Evolutionary conservation across 1,140 invertebrate species (phyloP).

Genomic region (Solenopsis fugax): DNA sequence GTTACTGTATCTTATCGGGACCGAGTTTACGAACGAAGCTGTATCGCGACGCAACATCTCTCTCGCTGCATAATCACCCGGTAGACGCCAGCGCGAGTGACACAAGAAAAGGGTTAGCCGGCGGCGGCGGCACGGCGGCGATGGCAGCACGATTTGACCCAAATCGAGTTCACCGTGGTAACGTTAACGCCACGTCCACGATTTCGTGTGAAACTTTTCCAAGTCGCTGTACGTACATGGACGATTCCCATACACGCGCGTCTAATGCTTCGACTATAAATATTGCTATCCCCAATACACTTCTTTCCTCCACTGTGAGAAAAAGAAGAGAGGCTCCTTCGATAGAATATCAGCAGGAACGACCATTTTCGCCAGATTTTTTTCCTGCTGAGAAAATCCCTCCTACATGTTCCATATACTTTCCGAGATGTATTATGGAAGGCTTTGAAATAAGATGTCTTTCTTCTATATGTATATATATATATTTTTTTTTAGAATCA

Average conservation of each 20-base stretch:
- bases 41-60: slow-evolving; percentile 33
- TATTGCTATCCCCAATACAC: slow-evolving; percentile 67
- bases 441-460: slow-evolving; percentile 21
- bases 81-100: slow-evolving; percentile 50
- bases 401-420: slow-evolving; percentile 49
- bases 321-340: slow-evolving; percentile 63
- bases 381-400: slow-evolving; percentile 46
- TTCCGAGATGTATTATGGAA: slow-evolving; percentile 33
- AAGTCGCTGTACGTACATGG: slow-evolving; percentile 56
- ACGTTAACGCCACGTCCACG: slow-evolving; percentile 53
- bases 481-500: background rate
- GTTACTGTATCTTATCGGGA: slow-evolving; percentile 43
- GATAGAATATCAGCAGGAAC: slow-evolving; percentile 60
- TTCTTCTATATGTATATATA: background rate
- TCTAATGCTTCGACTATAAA: slow-evolving; percentile 75
- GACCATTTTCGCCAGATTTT: slow-evolving; percentile 64
- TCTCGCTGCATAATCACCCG: slow-evolving; percentile 38
- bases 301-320: background rate
- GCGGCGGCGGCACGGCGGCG: slow-evolving; percentile 17
- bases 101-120: slow-evolving; percentile 65
- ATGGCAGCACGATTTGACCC: slow-evolving; percentile 70
- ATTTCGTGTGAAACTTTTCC: slow-evolving; percentile 70
- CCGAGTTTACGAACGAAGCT: slow-evolving; percentile 33
- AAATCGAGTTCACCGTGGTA: slow-evolving; percentile 64
- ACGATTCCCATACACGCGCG: slow-evolving; percentile 54